phyloP scores from a whole-genome alignment of 2,113 vertebrate species.

The Pseudorectes ferrugineus region DNA sequence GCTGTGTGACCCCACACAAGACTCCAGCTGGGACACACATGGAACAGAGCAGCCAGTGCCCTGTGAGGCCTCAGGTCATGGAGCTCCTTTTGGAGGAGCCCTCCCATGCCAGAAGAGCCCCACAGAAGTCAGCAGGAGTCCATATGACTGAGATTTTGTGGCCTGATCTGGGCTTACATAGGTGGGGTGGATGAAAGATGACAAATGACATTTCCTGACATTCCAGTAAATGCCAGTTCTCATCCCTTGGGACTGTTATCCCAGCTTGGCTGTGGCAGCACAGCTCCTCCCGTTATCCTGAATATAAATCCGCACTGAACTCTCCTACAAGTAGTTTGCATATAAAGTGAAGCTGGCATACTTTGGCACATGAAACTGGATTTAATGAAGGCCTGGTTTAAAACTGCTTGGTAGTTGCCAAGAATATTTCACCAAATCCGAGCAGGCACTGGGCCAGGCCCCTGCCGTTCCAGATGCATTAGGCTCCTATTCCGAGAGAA shows the following conservation, averaged over 20 bases:
- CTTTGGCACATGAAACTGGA: neutral
- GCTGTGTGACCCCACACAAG: neutral
- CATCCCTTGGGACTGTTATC: neutral
- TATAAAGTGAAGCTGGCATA: neutral
- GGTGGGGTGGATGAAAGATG: neutral
- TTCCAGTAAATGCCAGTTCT: neutral
- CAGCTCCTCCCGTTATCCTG: neutral
- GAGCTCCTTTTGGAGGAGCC: neutral
- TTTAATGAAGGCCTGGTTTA: neutral
- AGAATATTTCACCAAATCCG: slow-evolving; percentile 53
- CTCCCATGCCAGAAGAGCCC: neutral
- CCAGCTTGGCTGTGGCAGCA: neutral
- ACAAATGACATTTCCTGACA: neutral
- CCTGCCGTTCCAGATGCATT: neutral
- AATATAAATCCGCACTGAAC: neutral
- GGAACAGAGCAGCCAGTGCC: neutral
- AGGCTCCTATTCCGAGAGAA: neutral
- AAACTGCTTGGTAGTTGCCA: neutral
- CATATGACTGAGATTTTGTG: neutral
- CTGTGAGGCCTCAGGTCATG: neutral
- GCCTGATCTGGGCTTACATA: neutral
- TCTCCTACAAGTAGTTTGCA: neutral
- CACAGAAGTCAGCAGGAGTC: neutral
- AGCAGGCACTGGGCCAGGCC: neutral
- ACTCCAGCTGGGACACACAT: neutral